These are phyloP conservation scores for Drosophila arawakana DNA, from an alignment of 1,140 invertebrate species.

Conservation along the genomic window DNA sequence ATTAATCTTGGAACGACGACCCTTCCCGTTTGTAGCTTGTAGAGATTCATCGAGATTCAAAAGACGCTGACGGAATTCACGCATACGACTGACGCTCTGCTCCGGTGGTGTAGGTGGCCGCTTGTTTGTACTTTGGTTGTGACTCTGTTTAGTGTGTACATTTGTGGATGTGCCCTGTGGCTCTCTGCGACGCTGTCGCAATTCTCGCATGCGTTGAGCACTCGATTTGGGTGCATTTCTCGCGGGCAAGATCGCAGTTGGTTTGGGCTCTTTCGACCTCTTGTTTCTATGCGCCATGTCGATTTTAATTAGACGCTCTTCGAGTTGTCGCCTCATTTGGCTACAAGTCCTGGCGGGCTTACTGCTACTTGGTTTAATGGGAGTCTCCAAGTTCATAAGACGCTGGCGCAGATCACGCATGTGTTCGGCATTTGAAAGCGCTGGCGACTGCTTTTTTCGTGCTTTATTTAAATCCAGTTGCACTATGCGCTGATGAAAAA, in stretches of 20 bases:
- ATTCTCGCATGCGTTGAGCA: constrained; percentile 15
- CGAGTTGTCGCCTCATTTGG: background rate
- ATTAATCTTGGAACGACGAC: too few relatives aligned
- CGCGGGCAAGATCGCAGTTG: background rate
- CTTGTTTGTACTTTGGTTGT: too few relatives aligned
- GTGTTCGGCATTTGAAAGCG: background rate
- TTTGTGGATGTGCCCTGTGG: background rate
- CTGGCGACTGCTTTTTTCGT: background rate
- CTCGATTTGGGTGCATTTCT: background rate
- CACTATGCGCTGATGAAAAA: constrained; percentile 7
- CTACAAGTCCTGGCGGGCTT: background rate
- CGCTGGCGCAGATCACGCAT: constrained; percentile 31
- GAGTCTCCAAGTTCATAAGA: constrained; percentile 20
- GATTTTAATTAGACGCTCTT: constrained; percentile 4
- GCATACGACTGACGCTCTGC: background rate
- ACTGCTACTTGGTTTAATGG: background rate
- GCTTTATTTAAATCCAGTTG: background rate
- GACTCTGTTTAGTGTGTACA: background rate
- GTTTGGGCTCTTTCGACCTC: background rate
- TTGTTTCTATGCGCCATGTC: background rate
- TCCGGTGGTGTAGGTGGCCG: constrained; percentile 9
- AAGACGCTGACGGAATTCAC: constrained; percentile 11
- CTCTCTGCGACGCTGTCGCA: constrained; percentile 10
- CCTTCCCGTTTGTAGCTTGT: background rate
- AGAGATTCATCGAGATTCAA: constrained; percentile 6